Evolutionary conservation across 2,113 vertebrate species (phyloP).

Genomic region (Hymenochirus boettgeri): DNA sequence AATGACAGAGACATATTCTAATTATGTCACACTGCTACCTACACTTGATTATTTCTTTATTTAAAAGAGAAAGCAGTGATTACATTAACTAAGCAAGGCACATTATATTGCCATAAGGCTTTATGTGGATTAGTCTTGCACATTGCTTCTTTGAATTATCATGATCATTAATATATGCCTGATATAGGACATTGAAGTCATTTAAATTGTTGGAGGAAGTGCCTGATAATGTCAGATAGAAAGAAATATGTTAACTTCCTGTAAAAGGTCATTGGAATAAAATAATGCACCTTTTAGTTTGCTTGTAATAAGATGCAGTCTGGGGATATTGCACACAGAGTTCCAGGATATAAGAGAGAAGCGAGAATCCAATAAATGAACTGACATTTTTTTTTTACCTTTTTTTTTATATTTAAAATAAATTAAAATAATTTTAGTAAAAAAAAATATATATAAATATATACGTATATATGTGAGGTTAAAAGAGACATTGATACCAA

Average conservation of each 20-base stretch:
- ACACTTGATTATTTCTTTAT: conserved; percentile 20
- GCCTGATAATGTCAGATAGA: conserved; percentile 1
- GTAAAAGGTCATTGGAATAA: conserved; percentile 17
- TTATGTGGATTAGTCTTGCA: not conserved
- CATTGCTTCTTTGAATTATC: not conserved
- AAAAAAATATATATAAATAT: too few species aligned
- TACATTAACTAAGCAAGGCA: conserved; percentile 25
- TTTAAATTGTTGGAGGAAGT: conserved; percentile 21
- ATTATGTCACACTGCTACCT: not conserved
- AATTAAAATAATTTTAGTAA: too few species aligned
- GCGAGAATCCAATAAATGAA: too few species aligned
- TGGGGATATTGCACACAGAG: too few species aligned
- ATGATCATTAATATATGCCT: conserved; percentile 11
- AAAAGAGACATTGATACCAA: too few species aligned
- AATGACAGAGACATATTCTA: conserved; percentile 16
- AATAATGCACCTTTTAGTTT: too few species aligned
- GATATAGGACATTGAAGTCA: not conserved
- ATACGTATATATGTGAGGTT: too few species aligned
- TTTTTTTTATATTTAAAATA: too few species aligned
- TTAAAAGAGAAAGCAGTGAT: conserved; percentile 12
- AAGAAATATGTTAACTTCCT: conserved; percentile 19
- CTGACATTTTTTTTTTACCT: too few species aligned
- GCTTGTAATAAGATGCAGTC: too few species aligned
- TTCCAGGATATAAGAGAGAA: too few species aligned
- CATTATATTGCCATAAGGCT: conserved; percentile 24